These are phyloP conservation scores for Drosophila koepferae DNA, from an alignment of 2,888 invertebrate species.

Conservation along the genomic window DNA sequence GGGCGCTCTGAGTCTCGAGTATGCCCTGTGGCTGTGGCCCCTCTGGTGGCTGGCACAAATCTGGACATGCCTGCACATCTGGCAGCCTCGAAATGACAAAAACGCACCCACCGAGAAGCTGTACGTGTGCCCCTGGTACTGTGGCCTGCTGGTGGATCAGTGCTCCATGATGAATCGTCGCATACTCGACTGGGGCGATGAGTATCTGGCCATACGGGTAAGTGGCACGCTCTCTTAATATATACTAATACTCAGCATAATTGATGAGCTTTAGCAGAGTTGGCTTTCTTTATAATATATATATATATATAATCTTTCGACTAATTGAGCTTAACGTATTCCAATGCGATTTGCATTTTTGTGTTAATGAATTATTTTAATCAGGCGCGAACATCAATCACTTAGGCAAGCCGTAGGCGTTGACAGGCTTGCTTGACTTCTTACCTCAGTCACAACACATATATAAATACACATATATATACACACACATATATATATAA, in stretches of 20 bases:
- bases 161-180: conserved; percentile 93
- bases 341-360: conserved; percentile 31
- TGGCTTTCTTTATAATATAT: not conserved
- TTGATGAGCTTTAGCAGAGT: not conserved
- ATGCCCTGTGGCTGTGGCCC: conserved; percentile 92
- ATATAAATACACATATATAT: not conserved
- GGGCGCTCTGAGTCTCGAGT: conserved; percentile 86
- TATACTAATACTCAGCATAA: not conserved
- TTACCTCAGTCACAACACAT: not conserved
- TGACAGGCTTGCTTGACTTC: conserved; percentile 1
- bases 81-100: conserved; percentile 93
- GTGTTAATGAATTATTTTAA: conserved; percentile 68
- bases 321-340: conserved; percentile 21
- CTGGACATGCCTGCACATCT: conserved; percentile 94
- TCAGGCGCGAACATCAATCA: conserved; percentile 69
- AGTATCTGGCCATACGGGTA: conserved; percentile 85
- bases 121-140: conserved; percentile 94
- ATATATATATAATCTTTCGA: not conserved
- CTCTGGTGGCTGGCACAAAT: conserved; percentile 93
- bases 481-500: not conserved
- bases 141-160: conserved; percentile 93
- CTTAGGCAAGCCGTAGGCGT: conserved; percentile 39
- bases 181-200: conserved; percentile 88
- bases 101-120: conserved; percentile 94
- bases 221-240: not conserved